phyloP scores from a whole-genome alignment of 1,140 invertebrate species.

The Lethocerus indicus region DNA sequence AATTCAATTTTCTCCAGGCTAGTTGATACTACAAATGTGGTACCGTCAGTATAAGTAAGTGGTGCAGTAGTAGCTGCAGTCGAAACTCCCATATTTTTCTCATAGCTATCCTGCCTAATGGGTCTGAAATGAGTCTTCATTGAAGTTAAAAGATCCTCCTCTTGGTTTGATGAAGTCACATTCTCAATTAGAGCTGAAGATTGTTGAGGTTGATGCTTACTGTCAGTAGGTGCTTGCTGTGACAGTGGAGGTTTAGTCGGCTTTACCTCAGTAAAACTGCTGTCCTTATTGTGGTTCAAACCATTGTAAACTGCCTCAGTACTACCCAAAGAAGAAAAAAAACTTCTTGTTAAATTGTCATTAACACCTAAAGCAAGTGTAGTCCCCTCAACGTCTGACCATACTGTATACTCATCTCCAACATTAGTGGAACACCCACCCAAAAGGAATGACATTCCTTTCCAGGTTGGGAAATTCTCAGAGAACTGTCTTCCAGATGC shows the following conservation, averaged over 20 bases:
- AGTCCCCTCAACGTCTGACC: conserved; percentile 15
- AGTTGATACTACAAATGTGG: conserved; percentile 45
- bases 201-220: too few relatives aligned
- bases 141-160: conserved; percentile 52
- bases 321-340: background rate
- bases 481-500: conserved; percentile 17
- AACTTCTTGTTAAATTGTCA: conserved; percentile 1
- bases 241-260: background rate
- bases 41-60: conserved; percentile 37
- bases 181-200: too few relatives aligned
- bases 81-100: too few relatives aligned
- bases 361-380: conserved; percentile 11
- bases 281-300: background rate
- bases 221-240: background rate
- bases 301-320: background rate
- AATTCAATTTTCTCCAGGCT: conserved; percentile 36
- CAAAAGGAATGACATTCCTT: conserved; percentile 13
- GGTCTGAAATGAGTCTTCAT: conserved; percentile 57
- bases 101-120: conserved; percentile 37
- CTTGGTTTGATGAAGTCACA: conserved; percentile 1
- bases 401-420: conserved; percentile 18
- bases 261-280: background rate
- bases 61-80: background rate
- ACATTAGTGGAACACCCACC: conserved; percentile 7
- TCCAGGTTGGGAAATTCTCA: conserved; percentile 9